Evolutionary conservation across 2,888 invertebrate genomes (phyloP).

Genomic region (Hydropsyche betteni): DNA sequence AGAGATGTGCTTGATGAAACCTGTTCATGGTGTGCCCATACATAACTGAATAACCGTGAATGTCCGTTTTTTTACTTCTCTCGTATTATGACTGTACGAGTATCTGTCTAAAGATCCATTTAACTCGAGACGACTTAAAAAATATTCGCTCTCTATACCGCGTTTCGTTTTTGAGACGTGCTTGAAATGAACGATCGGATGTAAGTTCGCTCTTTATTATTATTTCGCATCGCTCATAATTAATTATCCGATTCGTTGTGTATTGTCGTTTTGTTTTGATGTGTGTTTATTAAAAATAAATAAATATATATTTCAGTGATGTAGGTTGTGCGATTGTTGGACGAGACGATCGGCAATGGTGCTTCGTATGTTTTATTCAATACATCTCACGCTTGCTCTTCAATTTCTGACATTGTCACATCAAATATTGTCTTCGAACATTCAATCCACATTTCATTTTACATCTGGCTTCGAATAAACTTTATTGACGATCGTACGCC

Average conservation of each 20-base stretch:
- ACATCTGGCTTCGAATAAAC: constrained; percentile 17
- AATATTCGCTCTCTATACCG: constrained; percentile 6
- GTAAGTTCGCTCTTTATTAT: background rate
- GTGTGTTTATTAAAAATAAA: constrained; percentile 2
- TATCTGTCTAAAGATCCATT: constrained; percentile 19
- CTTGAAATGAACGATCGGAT: constrained; percentile 11
- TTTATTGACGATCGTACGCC: too few species aligned
- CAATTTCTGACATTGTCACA: constrained; percentile 44
- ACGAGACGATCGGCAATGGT: background rate
- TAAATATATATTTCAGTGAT: background rate
- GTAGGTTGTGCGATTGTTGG: constrained; percentile 2
- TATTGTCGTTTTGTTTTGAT: background rate
- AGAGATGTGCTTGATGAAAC: constrained; percentile 46
- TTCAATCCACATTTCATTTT: constrained; percentile 41
- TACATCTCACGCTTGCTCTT: constrained; percentile 42
- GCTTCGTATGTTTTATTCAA: constrained; percentile 45
- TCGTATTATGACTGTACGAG: constrained; percentile 16
- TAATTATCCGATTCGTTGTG: background rate
- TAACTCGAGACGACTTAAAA: constrained; percentile 23
- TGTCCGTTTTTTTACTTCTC: constrained; percentile 17
- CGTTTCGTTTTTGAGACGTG: constrained; percentile 11
- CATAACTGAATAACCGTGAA: constrained; percentile 43
- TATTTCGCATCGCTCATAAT: constrained; percentile 9
- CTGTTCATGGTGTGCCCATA: constrained; percentile 47
- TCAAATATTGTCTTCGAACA: constrained; percentile 41